Conservation (phyloP, 2,797 vertebrate species). For the Falco cherrug region DNA sequence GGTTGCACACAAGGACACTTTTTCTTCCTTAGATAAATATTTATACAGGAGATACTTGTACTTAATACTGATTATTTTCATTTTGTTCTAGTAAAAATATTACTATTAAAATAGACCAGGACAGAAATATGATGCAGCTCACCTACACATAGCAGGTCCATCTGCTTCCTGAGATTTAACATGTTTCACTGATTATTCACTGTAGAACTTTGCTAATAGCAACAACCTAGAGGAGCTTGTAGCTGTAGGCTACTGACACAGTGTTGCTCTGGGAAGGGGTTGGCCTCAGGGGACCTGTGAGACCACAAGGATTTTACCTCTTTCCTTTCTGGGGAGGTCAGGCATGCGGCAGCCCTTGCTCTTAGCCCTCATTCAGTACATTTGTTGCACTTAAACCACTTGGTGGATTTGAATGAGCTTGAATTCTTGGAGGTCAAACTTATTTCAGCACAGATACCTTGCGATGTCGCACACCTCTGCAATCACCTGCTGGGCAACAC, state of each 20-base stretch:
- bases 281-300: background rate
- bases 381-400: background rate
- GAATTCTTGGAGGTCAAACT: background rate
- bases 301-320: background rate
- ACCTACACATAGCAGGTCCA: background rate
- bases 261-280: background rate
- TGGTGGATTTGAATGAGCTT: background rate
- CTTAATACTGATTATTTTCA: slow-evolving; percentile 25
- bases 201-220: background rate
- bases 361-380: background rate
- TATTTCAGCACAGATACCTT: background rate
- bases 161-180: background rate
- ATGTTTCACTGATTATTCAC: background rate
- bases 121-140: background rate
- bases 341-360: background rate
- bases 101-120: background rate
- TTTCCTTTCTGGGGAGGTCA: background rate
- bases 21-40: slow-evolving; percentile 51
- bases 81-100: background rate
- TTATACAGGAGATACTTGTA: slow-evolving; percentile 12
- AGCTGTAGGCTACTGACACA: background rate
- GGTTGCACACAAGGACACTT: slow-evolving; percentile 7
- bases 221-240: background rate
- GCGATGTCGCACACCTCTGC: background rate
- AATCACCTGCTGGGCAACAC: background rate